Evolutionary conservation across 2,888 invertebrate species (phyloP).

Genomic region (Crioceris asparagi): DNA sequence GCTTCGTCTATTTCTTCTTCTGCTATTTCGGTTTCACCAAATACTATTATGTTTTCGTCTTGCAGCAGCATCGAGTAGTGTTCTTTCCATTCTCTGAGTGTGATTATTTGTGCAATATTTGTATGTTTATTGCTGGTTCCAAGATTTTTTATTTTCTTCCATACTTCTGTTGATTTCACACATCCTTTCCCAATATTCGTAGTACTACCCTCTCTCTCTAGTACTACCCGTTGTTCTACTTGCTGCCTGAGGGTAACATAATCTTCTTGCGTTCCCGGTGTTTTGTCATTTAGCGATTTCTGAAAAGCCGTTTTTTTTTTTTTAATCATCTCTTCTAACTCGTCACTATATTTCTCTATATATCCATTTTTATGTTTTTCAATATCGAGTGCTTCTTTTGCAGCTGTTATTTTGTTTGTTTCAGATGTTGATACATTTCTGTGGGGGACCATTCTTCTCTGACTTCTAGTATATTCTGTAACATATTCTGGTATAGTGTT

Average conservation of each 20-base stretch:
- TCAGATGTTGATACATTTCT: slow-evolving; percentile 1
- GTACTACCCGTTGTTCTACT: not conserved
- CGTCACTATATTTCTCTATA: not conserved
- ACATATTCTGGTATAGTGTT: slow-evolving; percentile 1
- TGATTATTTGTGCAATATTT: too few relatives aligned
- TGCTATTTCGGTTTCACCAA: too few relatives aligned
- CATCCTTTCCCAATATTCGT: too few relatives aligned
- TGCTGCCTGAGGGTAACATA: not conserved
- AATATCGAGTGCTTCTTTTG: slow-evolving; percentile 1
- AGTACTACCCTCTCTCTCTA: too few relatives aligned
- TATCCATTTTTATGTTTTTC: slow-evolving; percentile 1
- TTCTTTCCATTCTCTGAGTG: too few relatives aligned
- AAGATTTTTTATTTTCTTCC: too few relatives aligned
- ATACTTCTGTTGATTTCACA: too few relatives aligned
- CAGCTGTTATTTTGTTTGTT: not conserved
- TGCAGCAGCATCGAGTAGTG: too few relatives aligned
- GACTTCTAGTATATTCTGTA: not conserved
- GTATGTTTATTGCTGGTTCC: too few relatives aligned
- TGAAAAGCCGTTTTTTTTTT: not conserved
- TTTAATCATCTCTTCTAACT: slow-evolving; percentile 1
- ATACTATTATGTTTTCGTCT: too few relatives aligned
- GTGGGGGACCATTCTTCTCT: slow-evolving; percentile 1
- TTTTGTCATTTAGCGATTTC: not conserved
- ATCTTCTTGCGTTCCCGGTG: too few relatives aligned
- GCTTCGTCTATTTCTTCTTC: too few relatives aligned